Conservation (phyloP, 92 coral and sea anemone species). For the Epizoanthus stellaris region DNA sequence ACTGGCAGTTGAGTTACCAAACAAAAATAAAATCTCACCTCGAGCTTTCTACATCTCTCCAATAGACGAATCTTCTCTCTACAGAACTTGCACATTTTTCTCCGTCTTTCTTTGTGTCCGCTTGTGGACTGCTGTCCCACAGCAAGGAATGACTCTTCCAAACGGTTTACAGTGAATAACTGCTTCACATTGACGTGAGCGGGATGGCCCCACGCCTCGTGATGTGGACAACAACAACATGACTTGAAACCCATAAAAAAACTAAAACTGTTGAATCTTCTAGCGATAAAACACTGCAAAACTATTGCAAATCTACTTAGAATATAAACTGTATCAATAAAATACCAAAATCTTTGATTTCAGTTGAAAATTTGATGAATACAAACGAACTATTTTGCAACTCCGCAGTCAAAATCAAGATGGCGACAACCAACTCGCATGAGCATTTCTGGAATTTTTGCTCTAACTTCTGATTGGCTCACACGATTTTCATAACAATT, state of each 20-base stretch:
- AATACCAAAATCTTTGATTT: no score
- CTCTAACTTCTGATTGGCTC: conserved; percentile 23
- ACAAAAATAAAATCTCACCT: no score
- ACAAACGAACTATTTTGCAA: not conserved
- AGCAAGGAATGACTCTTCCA: conserved; percentile 41
- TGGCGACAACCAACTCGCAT: not conserved
- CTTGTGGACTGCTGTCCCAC: conserved; percentile 12
- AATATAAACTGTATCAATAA: no score
- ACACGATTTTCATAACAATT: not conserved
- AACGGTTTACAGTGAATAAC: not conserved
- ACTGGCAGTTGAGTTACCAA: no score
- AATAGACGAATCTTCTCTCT: conserved; percentile 28
- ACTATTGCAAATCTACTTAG: no score
- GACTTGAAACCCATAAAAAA: conserved; percentile 31
- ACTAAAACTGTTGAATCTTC: not conserved
- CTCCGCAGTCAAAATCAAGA: not conserved
- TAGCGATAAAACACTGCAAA: conserved; percentile 10
- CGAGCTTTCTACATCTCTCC: conserved; percentile 9
- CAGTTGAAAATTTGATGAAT: no score
- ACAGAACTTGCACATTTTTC: conserved; percentile 29
- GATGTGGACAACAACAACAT: conserved; percentile 45
- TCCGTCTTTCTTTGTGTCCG: conserved; percentile 39
- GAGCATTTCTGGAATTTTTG: not conserved
- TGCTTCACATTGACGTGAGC: conserved; percentile 6
- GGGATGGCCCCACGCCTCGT: conserved; percentile 32